A percentile compares a stretch with the other conserved stretches of the same genome.
Conservation (phyloP, 53 echinoderm and acorn worm genomes). For the Apostichopus leukothele region DNA sequence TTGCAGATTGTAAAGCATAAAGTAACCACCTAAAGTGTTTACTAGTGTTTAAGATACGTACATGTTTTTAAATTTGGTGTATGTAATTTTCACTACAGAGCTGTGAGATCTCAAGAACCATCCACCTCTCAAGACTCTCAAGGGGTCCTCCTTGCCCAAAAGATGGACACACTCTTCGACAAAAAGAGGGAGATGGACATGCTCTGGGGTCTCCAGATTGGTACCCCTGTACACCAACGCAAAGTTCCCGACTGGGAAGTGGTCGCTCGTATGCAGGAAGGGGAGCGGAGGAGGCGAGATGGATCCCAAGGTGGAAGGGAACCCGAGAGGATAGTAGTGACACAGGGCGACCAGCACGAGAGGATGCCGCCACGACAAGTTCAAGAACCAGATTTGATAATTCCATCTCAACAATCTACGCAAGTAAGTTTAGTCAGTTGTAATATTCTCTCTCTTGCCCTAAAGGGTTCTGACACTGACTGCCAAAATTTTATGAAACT, state of each 20-base stretch:
- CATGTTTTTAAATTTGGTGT: too few relatives aligned
- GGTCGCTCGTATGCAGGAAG: constrained; percentile 52
- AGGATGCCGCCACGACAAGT: constrained; percentile 45
- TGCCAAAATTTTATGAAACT: too few relatives aligned
- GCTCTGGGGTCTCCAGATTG: constrained; percentile 65
- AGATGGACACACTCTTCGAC: constrained; percentile 63
- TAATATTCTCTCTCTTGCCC: not conserved
- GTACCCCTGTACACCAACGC: constrained; percentile 41
- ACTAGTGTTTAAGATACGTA: too few relatives aligned
- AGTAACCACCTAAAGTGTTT: too few relatives aligned
- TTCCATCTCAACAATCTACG: not conserved
- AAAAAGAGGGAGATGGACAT: constrained; percentile 86
- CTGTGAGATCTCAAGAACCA: constrained; percentile 20
- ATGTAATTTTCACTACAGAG: not conserved
- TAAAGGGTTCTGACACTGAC: not conserved
- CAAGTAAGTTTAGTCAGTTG: constrained; percentile 1
- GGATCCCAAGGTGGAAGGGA: constrained; percentile 1
- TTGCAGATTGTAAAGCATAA: too few relatives aligned
- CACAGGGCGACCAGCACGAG: constrained; percentile 36
- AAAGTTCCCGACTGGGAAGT: constrained; percentile 74
- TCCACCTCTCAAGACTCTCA: constrained; percentile 48
- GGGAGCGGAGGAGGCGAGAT: not conserved
- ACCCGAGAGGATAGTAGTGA: constrained; percentile 37
- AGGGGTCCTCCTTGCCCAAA: constrained; percentile 73
- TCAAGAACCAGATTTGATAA: constrained; percentile 32